Conservation (phyloP, 2,888 invertebrate species). For the Machimus rusticus region DNA sequence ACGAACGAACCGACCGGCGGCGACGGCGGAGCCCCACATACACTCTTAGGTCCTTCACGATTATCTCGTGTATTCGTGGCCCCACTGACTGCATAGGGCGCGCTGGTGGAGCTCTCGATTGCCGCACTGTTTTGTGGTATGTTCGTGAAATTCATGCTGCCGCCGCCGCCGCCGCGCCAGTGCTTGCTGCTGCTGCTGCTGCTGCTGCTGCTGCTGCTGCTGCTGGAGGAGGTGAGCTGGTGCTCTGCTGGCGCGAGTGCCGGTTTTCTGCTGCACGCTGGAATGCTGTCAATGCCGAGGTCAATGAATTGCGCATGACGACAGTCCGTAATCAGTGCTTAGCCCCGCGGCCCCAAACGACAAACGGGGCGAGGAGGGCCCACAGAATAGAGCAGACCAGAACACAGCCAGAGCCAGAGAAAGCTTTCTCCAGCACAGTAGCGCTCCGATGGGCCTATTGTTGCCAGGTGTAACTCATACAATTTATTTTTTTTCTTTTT, state of each 20-base stretch:
- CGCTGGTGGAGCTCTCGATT: background rate
- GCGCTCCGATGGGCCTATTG: background rate
- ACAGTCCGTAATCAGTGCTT: slow-evolving; percentile 37
- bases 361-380: background rate
- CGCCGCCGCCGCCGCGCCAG: too few species aligned
- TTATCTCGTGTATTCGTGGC: background rate
- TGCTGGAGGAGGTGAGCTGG: slow-evolving; percentile 4
- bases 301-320: slow-evolving; percentile 47
- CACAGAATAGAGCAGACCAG: background rate
- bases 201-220: background rate
- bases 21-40: background rate
- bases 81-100: background rate
- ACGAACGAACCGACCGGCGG: background rate
- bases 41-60: background rate
- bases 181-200: background rate
- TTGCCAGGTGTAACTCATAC: slow-evolving; percentile 22
- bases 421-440: slow-evolving; percentile 14
- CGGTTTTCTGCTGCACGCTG: slow-evolving; percentile 38
- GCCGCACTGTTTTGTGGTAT: background rate
- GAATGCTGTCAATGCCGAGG: slow-evolving; percentile 48
- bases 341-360: background rate
- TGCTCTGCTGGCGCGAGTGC: slow-evolving; percentile 5
- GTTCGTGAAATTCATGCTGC: background rate
- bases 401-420: background rate
- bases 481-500: background rate